Evolutionary conservation across 2,797 vertebrate genomes (phyloP).

Genomic region (Centroberyx gerrardi): DNA sequence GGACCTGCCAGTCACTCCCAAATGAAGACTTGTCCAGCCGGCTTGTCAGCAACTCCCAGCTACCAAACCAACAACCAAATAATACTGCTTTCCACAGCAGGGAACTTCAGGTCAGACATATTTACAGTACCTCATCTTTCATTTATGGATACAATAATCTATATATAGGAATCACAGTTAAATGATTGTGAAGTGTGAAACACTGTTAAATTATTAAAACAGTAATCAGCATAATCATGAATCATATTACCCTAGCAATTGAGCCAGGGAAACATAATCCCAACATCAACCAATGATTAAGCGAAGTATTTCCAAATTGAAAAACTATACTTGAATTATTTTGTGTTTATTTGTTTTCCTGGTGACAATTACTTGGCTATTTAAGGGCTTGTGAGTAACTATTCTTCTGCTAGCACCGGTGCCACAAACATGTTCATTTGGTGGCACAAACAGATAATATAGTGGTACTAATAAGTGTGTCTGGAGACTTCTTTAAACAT

Average conservation of each 20-base stretch:
- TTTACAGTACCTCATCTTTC: background rate
- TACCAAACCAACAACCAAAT: conserved; percentile 33
- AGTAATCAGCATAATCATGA: background rate
- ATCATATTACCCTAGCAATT: conserved; percentile 5
- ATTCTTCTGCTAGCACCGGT: too few species aligned
- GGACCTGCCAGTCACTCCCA: conserved; percentile 61
- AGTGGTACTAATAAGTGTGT: background rate
- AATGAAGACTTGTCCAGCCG: conserved; percentile 63
- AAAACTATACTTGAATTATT: too few species aligned
- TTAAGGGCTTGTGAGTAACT: too few species aligned
- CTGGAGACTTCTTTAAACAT: background rate
- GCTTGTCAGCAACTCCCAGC: conserved; percentile 58
- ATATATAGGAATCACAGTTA: background rate
- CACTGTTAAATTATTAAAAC: background rate
- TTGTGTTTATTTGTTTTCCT: too few species aligned
- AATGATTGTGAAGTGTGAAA: conserved; percentile 10
- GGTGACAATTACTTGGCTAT: too few species aligned
- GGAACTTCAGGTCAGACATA: background rate
- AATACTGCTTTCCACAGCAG: background rate
- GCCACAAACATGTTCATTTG: too few species aligned
- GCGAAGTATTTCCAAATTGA: background rate
- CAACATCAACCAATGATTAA: conserved; percentile 2
- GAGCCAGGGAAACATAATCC: background rate
- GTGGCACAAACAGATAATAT: background rate
- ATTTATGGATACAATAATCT: background rate